phyloP scores from a whole-genome alignment of 1,140 invertebrate genomes.

The Drosophila orena region DNA sequence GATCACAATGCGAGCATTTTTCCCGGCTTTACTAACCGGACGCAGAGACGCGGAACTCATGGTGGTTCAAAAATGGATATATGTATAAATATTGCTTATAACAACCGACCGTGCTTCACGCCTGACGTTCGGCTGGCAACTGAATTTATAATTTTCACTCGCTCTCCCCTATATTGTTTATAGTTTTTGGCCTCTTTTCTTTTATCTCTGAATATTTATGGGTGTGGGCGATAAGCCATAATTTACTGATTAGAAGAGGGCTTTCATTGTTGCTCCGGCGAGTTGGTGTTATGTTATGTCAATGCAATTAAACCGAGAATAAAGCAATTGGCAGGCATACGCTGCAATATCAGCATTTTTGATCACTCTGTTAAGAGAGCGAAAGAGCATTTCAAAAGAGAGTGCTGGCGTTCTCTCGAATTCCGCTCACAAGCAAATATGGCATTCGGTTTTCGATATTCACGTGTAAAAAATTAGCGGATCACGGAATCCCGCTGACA shows the following conservation, averaged over 20 bases:
- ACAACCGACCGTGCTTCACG: conserved; percentile 4
- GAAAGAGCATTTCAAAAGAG: not conserved
- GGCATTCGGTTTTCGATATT: not conserved
- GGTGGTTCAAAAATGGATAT: not conserved
- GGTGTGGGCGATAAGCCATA: conserved; percentile 3
- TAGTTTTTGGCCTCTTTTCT: not conserved
- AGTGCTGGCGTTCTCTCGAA: conserved; percentile 3
- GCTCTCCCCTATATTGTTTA: not conserved
- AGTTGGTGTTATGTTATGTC: conserved; percentile 18
- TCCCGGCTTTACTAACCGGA: conserved; percentile 51
- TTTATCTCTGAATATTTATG: conserved; percentile 14
- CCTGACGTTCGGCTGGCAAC: conserved; percentile 36
- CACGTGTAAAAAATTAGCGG: not conserved
- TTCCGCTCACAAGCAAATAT: not conserved
- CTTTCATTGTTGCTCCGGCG: conserved; percentile 3
- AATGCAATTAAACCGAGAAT: conserved; percentile 9
- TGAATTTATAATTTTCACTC: conserved; percentile 34
- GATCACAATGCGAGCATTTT: conserved; percentile 85
- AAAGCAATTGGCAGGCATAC: not conserved
- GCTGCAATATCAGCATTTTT: conserved; percentile 6
- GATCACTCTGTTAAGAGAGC: conserved; percentile 4
- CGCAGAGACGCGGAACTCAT: conserved; percentile 53
- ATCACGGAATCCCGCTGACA: not conserved
- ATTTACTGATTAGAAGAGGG: conserved; percentile 5
- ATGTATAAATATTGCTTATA: not conserved